These are phyloP conservation scores for Haliclona indistincta DNA, from an alignment of 37 sponge, comb jelly and placozoan genomes.

Conservation along the genomic window DNA sequence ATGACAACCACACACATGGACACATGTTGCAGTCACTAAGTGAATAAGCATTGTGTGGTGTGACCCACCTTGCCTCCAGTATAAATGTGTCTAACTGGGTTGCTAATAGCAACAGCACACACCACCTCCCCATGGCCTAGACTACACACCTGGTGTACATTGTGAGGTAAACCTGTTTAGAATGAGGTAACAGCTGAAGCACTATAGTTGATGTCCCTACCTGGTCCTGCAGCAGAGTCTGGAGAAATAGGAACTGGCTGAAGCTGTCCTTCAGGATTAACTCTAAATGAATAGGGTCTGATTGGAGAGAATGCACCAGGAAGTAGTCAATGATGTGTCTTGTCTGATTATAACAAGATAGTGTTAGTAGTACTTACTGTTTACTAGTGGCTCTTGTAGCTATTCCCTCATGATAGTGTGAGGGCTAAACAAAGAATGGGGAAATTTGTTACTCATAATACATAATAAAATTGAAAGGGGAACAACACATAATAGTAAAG, in stretches of 20 bases:
- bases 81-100: constrained; percentile 80
- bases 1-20: background rate
- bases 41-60: background rate
- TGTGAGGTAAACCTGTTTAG: constrained; percentile 56
- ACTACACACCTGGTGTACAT: constrained; percentile 44
- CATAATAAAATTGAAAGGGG: background rate
- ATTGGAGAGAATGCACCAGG: background rate
- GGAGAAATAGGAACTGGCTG: constrained; percentile 70
- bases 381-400: background rate
- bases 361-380: constrained; percentile 2
- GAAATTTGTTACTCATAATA: background rate
- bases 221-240: constrained; percentile 43
- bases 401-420: background rate
- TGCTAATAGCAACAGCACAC: constrained; percentile 92
- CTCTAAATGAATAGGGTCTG: constrained; percentile 53
- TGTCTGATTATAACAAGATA: background rate
- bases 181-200: background rate
- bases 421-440: background rate
- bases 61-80: constrained; percentile 90
- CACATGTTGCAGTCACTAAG: background rate
- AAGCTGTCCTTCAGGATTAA: constrained; percentile 52
- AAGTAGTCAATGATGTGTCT: background rate
- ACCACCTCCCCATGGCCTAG: constrained; percentile 93
- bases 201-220: background rate
- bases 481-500: background rate